Percentiles rank a stretch among this genome's conserved stretches.
Evolutionary conservation across 2,113 vertebrate species (phyloP).

Genomic region (Pelmatolapia mariae): DNA sequence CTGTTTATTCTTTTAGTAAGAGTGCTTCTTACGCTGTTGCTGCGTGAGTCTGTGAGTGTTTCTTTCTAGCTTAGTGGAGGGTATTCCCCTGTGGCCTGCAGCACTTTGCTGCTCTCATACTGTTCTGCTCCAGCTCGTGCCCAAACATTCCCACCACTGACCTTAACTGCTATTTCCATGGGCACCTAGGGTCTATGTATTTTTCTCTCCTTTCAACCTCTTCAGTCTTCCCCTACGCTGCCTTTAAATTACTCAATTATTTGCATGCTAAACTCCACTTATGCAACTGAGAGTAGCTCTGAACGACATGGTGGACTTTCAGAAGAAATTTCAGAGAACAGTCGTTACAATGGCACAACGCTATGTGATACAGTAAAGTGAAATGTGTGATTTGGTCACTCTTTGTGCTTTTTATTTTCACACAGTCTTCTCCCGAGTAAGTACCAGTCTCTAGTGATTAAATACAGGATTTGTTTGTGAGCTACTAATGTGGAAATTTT

Average conservation of each 20-base stretch:
- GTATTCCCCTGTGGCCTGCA: constrained; percentile 48
- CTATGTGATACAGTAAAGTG: not conserved
- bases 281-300: not conserved
- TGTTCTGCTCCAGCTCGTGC: constrained; percentile 29
- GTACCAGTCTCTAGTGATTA: not conserved
- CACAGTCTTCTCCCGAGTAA: not conserved
- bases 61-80: constrained; percentile 31
- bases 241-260: constrained; percentile 27
- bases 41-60: not conserved
- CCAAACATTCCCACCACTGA: constrained; percentile 36
- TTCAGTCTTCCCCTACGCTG: not conserved
- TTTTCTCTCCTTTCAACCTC: constrained; percentile 6
- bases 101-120: constrained; percentile 57
- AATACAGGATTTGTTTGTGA: not conserved
- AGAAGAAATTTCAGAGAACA: not conserved
- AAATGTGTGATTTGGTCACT: not conserved
- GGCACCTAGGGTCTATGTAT: not conserved
- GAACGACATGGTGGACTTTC: not conserved
- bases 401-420: not conserved
- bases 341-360: not conserved
- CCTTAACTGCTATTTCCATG: constrained; percentile 51
- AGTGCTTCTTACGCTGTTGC: not conserved
- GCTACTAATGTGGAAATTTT: not conserved
- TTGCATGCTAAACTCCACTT: not conserved
- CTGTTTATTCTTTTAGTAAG: constrained; percentile 27